Evolutionary conservation across 92 coral and sea anemone species (phyloP).

Genomic region (Umimayanthus kanabou): DNA sequence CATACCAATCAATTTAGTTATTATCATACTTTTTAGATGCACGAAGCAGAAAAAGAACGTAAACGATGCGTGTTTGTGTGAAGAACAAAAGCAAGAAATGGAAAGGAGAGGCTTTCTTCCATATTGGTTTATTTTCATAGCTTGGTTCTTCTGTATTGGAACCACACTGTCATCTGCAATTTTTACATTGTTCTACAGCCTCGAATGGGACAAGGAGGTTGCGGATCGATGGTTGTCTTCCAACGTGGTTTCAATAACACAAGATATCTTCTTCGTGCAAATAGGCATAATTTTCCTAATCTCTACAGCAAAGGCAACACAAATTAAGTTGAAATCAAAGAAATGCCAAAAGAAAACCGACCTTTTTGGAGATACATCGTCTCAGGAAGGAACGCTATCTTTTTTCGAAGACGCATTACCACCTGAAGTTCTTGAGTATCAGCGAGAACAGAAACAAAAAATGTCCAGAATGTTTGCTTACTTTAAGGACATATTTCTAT

Average conservation of each 20-base stretch:
- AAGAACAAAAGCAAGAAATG: neutral
- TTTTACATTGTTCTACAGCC: slow-evolving; percentile 36
- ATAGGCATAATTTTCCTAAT: neutral
- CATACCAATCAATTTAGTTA: slow-evolving; percentile 54
- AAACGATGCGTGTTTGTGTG: neutral
- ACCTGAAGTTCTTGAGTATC: slow-evolving; percentile 1
- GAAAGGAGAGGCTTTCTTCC: neutral
- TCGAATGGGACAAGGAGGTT: slow-evolving; percentile 27
- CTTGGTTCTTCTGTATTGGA: slow-evolving; percentile 20
- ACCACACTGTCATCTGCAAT: slow-evolving; percentile 3
- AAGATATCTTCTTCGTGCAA: slow-evolving; percentile 17
- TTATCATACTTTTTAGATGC: slow-evolving; percentile 42
- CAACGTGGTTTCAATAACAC: neutral
- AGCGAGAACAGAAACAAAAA: neutral
- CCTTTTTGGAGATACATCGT: no score
- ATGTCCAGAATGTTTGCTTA: neutral
- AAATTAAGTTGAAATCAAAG: neutral
- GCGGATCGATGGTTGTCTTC: slow-evolving; percentile 33
- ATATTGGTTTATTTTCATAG: neutral
- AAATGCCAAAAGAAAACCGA: neutral
- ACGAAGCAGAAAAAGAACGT: neutral
- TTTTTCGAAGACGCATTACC: neutral
- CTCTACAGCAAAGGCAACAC: neutral
- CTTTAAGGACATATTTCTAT: slow-evolving; percentile 5
- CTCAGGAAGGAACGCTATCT: neutral